Percentiles rank a stretch among this genome's conserved stretches.
Evolutionary conservation across 2,888 invertebrate genomes (phyloP).

Genomic region (Eutolmus rufibarbis): DNA sequence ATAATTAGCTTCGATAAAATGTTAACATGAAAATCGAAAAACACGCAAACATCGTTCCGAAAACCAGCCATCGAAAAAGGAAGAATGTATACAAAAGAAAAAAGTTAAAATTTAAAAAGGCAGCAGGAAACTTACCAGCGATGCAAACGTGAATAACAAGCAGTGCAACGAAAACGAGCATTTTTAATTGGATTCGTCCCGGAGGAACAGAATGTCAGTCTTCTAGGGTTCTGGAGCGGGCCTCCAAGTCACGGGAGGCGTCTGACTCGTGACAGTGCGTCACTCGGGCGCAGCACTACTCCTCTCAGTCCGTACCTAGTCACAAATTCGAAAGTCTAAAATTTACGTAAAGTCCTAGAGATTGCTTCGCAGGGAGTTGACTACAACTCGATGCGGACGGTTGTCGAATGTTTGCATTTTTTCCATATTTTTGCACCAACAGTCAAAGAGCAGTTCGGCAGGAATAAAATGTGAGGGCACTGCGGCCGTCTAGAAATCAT

Average conservation of each 20-base stretch:
- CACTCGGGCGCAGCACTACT: not conserved
- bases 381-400: not conserved
- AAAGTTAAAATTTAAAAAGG: not conserved
- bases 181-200: constrained; percentile 50
- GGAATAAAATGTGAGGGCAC: not conserved
- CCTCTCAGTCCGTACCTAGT: not conserved
- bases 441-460: not conserved
- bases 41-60: not conserved
- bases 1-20: not conserved
- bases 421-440: not conserved
- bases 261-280: not conserved
- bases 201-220: constrained; percentile 37
- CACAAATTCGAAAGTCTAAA: not conserved
- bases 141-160: constrained; percentile 61
- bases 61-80: not conserved
- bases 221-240: not conserved
- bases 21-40: not conserved
- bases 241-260: not conserved
- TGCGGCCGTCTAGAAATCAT: not conserved
- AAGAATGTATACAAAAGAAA: not conserved
- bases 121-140: constrained; percentile 58
- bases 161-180: constrained; percentile 60
- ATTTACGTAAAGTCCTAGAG: not conserved
- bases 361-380: not conserved
- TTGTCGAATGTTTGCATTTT: not conserved